These are phyloP conservation scores for Embidobia sp. DNA, from an alignment of 2,888 invertebrate genomes.

Conservation along the genomic window DNA sequence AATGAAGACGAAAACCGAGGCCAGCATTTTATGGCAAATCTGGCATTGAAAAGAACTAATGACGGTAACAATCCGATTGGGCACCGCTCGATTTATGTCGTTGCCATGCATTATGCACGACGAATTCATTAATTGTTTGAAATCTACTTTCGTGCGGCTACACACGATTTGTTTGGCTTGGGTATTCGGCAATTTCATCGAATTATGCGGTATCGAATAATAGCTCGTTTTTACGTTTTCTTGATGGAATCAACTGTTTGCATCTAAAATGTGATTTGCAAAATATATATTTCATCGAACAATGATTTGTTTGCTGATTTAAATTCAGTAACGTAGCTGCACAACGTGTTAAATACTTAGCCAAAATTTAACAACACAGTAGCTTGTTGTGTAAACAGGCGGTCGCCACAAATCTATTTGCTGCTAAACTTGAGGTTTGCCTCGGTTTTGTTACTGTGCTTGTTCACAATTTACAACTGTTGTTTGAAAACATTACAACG, in stretches of 20 bases:
- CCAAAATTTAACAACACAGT: constrained; percentile 39
- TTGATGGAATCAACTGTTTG: no score
- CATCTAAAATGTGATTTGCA: no score
- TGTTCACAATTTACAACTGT: constrained; percentile 50
- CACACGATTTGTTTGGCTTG: background rate
- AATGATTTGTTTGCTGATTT: constrained; percentile 6
- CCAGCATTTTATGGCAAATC: constrained; percentile 65
- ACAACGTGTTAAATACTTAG: constrained; percentile 24
- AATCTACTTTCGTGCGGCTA: constrained; percentile 25
- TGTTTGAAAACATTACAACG: constrained; percentile 29
- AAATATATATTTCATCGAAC: background rate
- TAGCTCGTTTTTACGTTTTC: background rate
- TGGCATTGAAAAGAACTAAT: constrained; percentile 64
- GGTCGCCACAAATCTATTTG: constrained; percentile 57
- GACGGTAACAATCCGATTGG: constrained; percentile 64
- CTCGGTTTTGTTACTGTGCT: constrained; percentile 36
- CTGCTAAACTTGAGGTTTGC: constrained; percentile 47
- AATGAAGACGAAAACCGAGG: constrained; percentile 65
- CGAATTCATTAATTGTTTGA: constrained; percentile 56
- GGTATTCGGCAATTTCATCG: background rate
- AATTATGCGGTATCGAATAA: background rate
- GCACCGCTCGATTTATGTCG: constrained; percentile 46
- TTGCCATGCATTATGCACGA: constrained; percentile 60
- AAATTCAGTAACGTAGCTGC: background rate
- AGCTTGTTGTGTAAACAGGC: constrained; percentile 55